Evolutionary conservation across 2,888 invertebrate species (phyloP), one percentile per base, ranked within the genome.

Genomic region (Rhamnusium bicolor): DNA sequence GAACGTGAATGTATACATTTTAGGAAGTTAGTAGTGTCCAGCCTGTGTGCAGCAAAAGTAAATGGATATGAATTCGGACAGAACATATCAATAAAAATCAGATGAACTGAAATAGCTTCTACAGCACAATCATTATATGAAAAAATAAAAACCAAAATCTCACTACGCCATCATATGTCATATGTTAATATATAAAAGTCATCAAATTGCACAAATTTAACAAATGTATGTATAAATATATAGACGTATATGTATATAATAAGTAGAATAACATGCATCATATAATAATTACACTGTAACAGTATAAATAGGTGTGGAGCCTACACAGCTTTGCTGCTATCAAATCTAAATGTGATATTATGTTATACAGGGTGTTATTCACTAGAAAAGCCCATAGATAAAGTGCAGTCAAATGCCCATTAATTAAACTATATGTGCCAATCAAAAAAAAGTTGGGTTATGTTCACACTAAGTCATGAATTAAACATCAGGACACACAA

Each of bases 121-220:
- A 86, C 86, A 85, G 86, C 86, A 85, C 86, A 86, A 85, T 86
- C 86, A 86, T 84, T 85, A 84, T 84, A 85, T 84, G 83, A 82
- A 81, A 62, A 70, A 75, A 72, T 47, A 72, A 72, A 79, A 82
- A 81, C 70, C 74, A 81, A 79, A 83, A 80, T 84, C 83, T 81
- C 83, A 83, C 84, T 85, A 85, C 85, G 86, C 85, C 86, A 86
- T 86, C 85, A 85, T 85, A 85, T 84, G 84, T 84, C 84, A 85
- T 84, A 69, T 74, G 68, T 73, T 81, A 75, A 78, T 83, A 83
- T 73, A 79, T 73, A 74, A 79, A 80, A 83, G 84, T 85, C 85
- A 85, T 85, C 84, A 85, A 85, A 85, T 86, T 86, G 85, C 85
- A 85, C 84, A 85, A 81, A 80, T 81, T 80, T 79, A 76, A 76